phyloP scores from a whole-genome alignment of 2,797 vertebrate genomes.

The Sardinella longiceps region DNA sequence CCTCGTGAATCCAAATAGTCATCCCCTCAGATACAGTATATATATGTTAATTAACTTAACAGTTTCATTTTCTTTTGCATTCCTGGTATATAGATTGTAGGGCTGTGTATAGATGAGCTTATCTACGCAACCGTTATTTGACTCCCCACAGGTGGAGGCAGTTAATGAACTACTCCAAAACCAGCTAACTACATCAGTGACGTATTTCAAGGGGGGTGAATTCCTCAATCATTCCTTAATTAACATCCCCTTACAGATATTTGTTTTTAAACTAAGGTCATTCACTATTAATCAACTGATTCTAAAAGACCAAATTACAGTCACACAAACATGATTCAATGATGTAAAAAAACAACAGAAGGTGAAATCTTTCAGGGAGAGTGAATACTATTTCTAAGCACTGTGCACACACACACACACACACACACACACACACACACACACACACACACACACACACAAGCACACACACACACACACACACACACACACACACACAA shows the following conservation, averaged over 20 bases:
- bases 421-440: no score
- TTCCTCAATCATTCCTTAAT: slow-evolving; percentile 47
- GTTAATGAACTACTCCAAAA: neutral
- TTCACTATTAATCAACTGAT: neutral
- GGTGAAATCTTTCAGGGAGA: neutral
- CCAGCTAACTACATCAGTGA: neutral
- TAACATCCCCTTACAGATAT: slow-evolving; percentile 54
- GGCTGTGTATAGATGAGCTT: neutral
- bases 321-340: neutral
- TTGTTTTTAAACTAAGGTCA: slow-evolving; percentile 52
- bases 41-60: neutral
- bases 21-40: neutral
- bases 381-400: neutral
- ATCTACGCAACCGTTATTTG: neutral
- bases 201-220: slow-evolving; percentile 34
- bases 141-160: neutral
- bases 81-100: neutral
- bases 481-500: slow-evolving; percentile 74
- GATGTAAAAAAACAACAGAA: neutral
- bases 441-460: no score
- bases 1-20: neutral
- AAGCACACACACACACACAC: slow-evolving; percentile 75
- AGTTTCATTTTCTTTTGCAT: neutral
- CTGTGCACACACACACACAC: no score
- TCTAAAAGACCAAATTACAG: neutral